Evolutionary conservation across 2,888 invertebrate species (phyloP).

Genomic region (Dyspetes luteomarginatus): DNA sequence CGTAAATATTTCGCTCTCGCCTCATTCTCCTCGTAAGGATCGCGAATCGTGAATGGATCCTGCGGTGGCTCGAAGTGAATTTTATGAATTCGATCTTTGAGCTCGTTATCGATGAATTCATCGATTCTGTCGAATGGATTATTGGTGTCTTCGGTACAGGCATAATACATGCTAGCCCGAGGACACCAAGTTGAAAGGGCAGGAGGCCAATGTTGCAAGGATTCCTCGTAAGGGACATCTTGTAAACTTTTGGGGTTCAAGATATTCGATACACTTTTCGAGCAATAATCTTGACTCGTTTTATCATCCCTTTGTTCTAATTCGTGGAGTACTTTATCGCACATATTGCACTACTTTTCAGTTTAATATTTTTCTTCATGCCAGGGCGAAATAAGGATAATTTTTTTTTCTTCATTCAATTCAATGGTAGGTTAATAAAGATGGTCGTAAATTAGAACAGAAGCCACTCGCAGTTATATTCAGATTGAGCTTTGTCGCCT

Average conservation of each 20-base stretch:
- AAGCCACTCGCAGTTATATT: not conserved
- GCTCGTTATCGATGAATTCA: conserved; percentile 49
- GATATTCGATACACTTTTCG: not conserved
- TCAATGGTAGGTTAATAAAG: not conserved
- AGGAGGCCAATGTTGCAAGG: conserved; percentile 49
- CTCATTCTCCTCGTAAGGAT: conserved; percentile 85
- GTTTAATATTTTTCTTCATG: too few species aligned
- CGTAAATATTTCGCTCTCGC: conserved; percentile 84
- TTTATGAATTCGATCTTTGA: conserved; percentile 28
- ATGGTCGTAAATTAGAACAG: not conserved
- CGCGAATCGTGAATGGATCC: conserved; percentile 70
- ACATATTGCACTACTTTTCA: conserved; percentile 15
- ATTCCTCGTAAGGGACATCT: conserved; percentile 65
- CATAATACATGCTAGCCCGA: conserved; percentile 82
- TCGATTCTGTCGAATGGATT: conserved; percentile 81
- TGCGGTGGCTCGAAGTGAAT: conserved; percentile 67
- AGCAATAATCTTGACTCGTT: conserved; percentile 21
- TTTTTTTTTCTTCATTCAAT: not conserved
- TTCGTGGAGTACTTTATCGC: conserved; percentile 13
- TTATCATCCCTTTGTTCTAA: conserved; percentile 10
- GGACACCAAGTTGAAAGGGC: conserved; percentile 77
- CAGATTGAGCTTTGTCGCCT: not conserved
- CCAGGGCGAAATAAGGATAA: not conserved
- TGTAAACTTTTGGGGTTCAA: conserved; percentile 73
- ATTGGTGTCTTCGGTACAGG: conserved; percentile 82